Evolutionary conservation across 2,113 vertebrate species (phyloP), one percentile per base, ranked within the genome.

Genomic region (Lophotis ruficrista): DNA sequence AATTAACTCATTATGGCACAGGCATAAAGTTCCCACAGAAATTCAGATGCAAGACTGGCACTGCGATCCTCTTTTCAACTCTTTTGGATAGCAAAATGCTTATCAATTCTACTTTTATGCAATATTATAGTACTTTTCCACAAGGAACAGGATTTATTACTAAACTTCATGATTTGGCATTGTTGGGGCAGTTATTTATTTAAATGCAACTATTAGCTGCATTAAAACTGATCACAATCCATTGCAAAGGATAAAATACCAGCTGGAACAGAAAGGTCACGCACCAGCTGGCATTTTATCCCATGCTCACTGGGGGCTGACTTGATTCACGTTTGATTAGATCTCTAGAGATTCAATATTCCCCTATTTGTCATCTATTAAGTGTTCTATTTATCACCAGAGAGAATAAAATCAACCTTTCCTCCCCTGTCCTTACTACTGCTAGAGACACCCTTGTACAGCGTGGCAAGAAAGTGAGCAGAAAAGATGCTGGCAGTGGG

Each of bases 361-460:
- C 77, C 35, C 41, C n/a, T 81, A 84, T 96, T 94, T 96, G 80
- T 94, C 72, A 75, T 65, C 69, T 93, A 91, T 81, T 96, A 93
- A 94, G 72, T 72, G 69, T 71, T 96, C 38, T 72, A 72, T 87
- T 96, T 92, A 84, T 76, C 92, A 87, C 45, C 38, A 87, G 14
- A 64, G 56, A 78, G 72, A 92, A 89, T 23, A 53, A 89, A 94
- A 92, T 68, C 88, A 92, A 31, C 72, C 38, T 81, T 87, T 81
- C 83, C 61, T 89, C 61, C 33, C 30, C 43, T 71, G 23, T 66
- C 60, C 35, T 94, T 79, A 86, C 48, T 64, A 37, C 30, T 81
- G 31, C 24, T 80, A 66, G 47, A 83, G 9, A 77, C 15, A 31
- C 6, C 71, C 38, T 53, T 6, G 57, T 18, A 54, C 12, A 71